Evolutionary conservation across 2,888 invertebrate genomes (phyloP), one percentile per base, ranked within the genome.

Genomic region (Hipparchia sbordonii): DNA sequence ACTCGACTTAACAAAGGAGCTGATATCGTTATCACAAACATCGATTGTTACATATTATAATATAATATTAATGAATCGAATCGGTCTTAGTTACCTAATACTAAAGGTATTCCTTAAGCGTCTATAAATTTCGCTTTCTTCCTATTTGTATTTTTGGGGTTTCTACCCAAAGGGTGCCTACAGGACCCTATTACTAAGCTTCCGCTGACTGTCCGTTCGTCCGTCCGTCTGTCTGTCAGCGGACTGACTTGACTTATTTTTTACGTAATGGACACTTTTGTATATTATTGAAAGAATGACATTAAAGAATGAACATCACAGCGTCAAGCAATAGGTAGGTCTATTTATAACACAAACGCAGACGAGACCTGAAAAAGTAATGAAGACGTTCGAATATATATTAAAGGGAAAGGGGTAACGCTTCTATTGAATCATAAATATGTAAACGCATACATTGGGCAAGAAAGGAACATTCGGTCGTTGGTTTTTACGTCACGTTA

Each of bases 1-100:
- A 86, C 84, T 80, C 78, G 79, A 78, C 83, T 83, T 82, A 88
- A 85, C 83, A 87, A 88, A 88, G 85, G 82, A 81, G 82, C 82
- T 84, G 84, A 86, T 84, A 85, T 84, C 81, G 84, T 86, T 84
- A 85, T 84, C 81, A 72, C 66, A 81, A 80, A 80, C 77, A 67
- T 67, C 54, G 67, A 67, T 73, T 54, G 66, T 60, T 63, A 5
- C 48, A 52, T 52, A 67, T 67, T 56, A 67, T 13, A 56, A 56
- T 56, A 67, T 13, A 56, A 56, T 56, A 8, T 56, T 23, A 23
- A 13, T 56, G 56, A 56, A 56, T 7, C 56, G 13, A 6, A 13
- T 6, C 23, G 56, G 52, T 12, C 12, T 52, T 54, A 6, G n/a
- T n/a, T n/a, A 12, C 12, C 39, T 39, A n/a, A n/a, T n/a, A n/a